Evolutionary conservation across 2,888 invertebrate genomes (phyloP), one percentile per base, ranked within the genome.

Genomic region (Xanthia togata): DNA sequence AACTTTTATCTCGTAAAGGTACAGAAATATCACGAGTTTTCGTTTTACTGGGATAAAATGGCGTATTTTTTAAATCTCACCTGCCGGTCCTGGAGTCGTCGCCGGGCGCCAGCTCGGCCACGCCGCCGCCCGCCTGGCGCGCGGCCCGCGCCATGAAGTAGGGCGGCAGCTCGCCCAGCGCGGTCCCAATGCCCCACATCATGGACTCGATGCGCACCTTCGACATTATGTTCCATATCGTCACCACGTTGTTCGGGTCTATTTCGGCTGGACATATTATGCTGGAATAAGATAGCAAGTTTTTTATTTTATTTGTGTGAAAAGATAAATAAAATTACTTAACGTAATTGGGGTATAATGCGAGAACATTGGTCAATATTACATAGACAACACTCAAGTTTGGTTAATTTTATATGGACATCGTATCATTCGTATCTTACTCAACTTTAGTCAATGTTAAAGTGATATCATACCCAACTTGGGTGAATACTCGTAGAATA

Each of bases 91-190:
- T 91, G 1, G 95, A 92, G 57, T 95, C 93, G 8, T 95, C 94
- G 5, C 83, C 90, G 1, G 91, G 88, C 0, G 91, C 84, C 0
- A 96, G 88, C 69, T 95, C 95, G 0, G 93, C 91, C 20, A 93
- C 93, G 0, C 93, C 92, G 0, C 93, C 95, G 0, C 96, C 96
- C 0, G 98, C 98, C 1, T 98, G 96, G 17, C 98, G 95, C 0
- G 98, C 98, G 8, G 99, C 99, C 81, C 99, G 97, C n/a, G 99
- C 99, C 99, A 99, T 99, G 95, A 99, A 99, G 97, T 99, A 99
- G 0, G 99, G 99, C 5, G 99, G 99, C 86, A 99, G 95, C 94
- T 99, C 99, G 0, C 99, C 99, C n/a, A 99, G 97, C 0, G 99
- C 99, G 0, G 99, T 99, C 8, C 99, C 99, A 38, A 98, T 98